Evolutionary conservation across 2,113 vertebrate genomes (phyloP).

Genomic region (Gadus macrocephalus): DNA sequence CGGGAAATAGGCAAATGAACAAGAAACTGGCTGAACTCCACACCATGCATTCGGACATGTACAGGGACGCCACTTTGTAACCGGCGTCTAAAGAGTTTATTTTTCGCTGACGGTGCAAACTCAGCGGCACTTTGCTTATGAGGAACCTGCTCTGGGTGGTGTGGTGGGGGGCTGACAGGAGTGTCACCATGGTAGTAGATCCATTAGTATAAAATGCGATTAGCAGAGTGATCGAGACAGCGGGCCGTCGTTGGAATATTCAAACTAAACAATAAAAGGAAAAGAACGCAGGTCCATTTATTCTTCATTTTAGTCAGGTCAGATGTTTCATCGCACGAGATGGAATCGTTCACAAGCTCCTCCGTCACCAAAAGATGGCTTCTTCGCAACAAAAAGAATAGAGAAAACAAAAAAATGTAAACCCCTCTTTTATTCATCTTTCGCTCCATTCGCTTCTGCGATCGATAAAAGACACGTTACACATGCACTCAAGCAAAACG

Average conservation of each 20-base stretch:
- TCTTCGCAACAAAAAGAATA: conserved; percentile 36
- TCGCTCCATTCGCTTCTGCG: conserved; percentile 31
- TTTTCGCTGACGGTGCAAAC: conserved; percentile 35
- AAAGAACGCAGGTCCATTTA: conserved; percentile 64
- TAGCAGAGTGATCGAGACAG: no score
- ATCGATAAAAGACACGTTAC: conserved; percentile 55
- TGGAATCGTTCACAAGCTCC: conserved; percentile 59
- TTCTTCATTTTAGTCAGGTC: conserved; percentile 60
- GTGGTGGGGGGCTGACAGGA: background rate
- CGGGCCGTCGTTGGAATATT: background rate
- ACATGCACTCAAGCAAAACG: conserved; percentile 45
- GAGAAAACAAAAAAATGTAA: conserved; percentile 23
- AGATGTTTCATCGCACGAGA: conserved; percentile 57
- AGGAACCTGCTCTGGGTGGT: conserved; percentile 25
- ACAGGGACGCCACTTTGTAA: conserved; percentile 40
- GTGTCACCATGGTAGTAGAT: no score
- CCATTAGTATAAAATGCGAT: no score
- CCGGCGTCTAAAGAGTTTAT: conserved; percentile 32
- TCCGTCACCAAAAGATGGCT: conserved; percentile 49
- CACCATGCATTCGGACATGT: conserved; percentile 68
- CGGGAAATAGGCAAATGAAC: conserved; percentile 60
- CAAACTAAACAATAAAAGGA: conserved; percentile 36
- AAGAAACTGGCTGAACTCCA: conserved; percentile 62
- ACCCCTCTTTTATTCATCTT: conserved; percentile 24
- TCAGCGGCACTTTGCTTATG: conserved; percentile 45